These are phyloP conservation scores for Aplidium turbinatum DNA, from an alignment of 23 tunicate genomes.

Conservation along the genomic window DNA sequence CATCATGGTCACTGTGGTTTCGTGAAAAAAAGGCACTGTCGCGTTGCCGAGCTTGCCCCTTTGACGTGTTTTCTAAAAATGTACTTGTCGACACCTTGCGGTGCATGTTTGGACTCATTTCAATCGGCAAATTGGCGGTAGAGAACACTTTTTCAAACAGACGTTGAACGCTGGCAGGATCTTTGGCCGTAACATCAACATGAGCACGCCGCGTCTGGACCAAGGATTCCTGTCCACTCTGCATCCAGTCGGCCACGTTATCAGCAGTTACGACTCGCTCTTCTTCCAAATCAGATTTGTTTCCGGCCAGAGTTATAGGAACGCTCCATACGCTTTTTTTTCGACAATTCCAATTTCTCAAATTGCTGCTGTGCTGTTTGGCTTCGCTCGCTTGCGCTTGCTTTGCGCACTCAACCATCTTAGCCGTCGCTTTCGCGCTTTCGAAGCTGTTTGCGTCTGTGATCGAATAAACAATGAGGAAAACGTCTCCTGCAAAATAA, in stretches of 20 bases:
- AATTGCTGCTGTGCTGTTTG: slow-evolving; percentile 7
- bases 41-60: neutral
- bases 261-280: slow-evolving; percentile 12
- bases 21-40: neutral
- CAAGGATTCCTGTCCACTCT: neutral
- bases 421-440: slow-evolving; percentile 61
- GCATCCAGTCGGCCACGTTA: slow-evolving; percentile 45
- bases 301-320: slow-evolving; percentile 70
- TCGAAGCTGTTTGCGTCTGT: slow-evolving; percentile 46
- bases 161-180: slow-evolving; percentile 51
- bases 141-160: slow-evolving; percentile 59
- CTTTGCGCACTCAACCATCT: slow-evolving; percentile 43
- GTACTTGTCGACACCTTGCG: slow-evolving; percentile 62
- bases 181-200: slow-evolving; percentile 59
- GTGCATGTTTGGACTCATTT: slow-evolving; percentile 85
- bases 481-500: slow-evolving; percentile 55
- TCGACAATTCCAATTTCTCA: slow-evolving; percentile 18
- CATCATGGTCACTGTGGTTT: slow-evolving; percentile 8
- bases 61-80: slow-evolving; percentile 36
- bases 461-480: slow-evolving; percentile 65
- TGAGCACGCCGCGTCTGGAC: slow-evolving; percentile 31
- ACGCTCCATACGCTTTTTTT: slow-evolving; percentile 1
- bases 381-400: slow-evolving; percentile 2
- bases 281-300: slow-evolving; percentile 50
- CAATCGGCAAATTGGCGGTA: slow-evolving; percentile 57